Evolutionary conservation across 53 echinoderm and acorn worm species (phyloP).

Genomic region (Arbacia lixula): DNA sequence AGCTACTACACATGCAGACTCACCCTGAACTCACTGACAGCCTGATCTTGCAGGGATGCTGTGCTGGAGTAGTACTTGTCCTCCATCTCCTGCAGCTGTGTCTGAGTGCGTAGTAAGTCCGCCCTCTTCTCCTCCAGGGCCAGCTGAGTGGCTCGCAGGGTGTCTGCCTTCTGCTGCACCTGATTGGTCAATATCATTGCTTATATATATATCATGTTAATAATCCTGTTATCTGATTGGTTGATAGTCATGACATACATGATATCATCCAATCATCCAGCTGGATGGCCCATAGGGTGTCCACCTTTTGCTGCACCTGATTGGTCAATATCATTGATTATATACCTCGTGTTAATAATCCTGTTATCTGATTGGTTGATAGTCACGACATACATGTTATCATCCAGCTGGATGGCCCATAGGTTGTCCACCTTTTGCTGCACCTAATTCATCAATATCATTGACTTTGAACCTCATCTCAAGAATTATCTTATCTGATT

Average conservation of each 20-base stretch:
- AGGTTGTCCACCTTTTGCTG: slow-evolving; percentile 86
- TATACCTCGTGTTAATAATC: no score
- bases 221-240: no score
- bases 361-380: no score
- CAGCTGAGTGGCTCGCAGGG: slow-evolving; percentile 72
- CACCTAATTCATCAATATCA: no score
- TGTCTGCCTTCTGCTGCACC: slow-evolving; percentile 88
- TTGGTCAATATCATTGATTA: no score
- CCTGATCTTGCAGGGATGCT: slow-evolving; percentile 94
- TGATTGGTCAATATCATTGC: no score
- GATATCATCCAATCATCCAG: no score
- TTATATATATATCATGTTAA: no score
- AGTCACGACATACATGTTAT: no score
- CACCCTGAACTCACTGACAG: slow-evolving; percentile 89
- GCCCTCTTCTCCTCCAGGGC: slow-evolving; percentile 93
- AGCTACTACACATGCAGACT: background rate
- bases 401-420: slow-evolving; percentile 70
- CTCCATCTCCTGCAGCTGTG: slow-evolving; percentile 79
- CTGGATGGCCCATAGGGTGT: slow-evolving; percentile 75
- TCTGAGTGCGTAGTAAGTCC: slow-evolving; percentile 80
- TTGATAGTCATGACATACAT: no score
- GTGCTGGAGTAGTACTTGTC: slow-evolving; percentile 97
- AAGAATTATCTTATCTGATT: no score
- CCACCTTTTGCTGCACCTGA: slow-evolving; percentile 87
- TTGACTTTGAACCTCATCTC: no score